Evolutionary conservation across 2,113 vertebrate genomes (phyloP), one percentile per base, ranked within the genome.

Genomic region (Peromyscus maniculatus): DNA sequence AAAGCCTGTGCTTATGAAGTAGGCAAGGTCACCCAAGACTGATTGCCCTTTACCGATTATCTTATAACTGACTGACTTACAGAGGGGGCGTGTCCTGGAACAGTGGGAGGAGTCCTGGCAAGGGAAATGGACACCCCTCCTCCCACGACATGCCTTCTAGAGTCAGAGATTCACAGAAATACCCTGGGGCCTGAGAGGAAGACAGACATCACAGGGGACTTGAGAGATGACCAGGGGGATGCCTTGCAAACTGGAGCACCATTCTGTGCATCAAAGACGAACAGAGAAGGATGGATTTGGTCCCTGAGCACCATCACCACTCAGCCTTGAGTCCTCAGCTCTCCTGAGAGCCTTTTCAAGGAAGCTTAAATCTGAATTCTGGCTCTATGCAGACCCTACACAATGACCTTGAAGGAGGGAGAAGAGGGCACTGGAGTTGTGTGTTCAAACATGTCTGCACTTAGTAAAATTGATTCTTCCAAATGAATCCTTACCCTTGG

Each of bases 381-480:
- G 67, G 55, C 94, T 79, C 46, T 15, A 33, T 3, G 22, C 17
- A 89, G 74, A 87, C 74, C 3, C 43, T 39, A 43, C 24, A 74
- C 46, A 12, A 46, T 11, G n/a, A 52, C 22, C 43, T n/a, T 52
- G 13, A 89, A 84, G 75, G 26, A 31, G 39, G 64, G 26, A 1
- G 59, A 77, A 91, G 46, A 13, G 24, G 31, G 16, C 52, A 4
- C 8, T 36, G 72, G 80, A 66, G 71, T 4, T 39, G 28, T 9
- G 89, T 12, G 10, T 77, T 57, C 19, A 39, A 43, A 87, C 43
- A 96, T 5, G 52, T 67, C 31, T 43, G 55, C 39, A 43, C 39
- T 87, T 49, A 66, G 75, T 9, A 64, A 93, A 96, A 93, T 2
- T 59, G 71, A 26, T 87, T 86, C 33, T 91, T 55, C 79, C 78